These are phyloP conservation scores for Junonia oenone DNA, from an alignment of 2,888 invertebrate species.

Conservation along the genomic window DNA sequence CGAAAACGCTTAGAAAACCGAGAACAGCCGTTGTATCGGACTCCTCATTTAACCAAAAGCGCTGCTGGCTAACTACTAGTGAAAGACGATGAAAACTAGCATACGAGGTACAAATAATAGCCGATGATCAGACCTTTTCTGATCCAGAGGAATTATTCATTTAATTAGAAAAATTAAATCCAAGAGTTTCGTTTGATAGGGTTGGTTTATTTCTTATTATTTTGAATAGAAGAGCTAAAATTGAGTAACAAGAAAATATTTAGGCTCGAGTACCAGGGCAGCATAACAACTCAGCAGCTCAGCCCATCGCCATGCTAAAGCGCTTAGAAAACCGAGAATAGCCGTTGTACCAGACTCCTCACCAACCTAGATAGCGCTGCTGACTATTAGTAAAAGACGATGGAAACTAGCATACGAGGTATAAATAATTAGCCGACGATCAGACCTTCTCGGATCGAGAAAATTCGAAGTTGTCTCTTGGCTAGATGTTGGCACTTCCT, in stretches of 20 bases:
- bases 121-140: conserved; percentile 34
- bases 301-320: conserved; percentile 64
- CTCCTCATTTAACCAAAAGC: conserved; percentile 77
- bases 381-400: conserved; percentile 71
- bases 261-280: conserved; percentile 56
- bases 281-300: conserved; percentile 51
- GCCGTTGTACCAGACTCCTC: conserved; percentile 58
- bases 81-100: conserved; percentile 74
- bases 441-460: too few species aligned
- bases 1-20: conserved; percentile 74
- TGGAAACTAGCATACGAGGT: too few species aligned
- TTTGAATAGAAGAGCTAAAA: too few species aligned
- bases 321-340: conserved; percentile 68
- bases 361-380: conserved; percentile 74
- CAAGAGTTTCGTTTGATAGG: too few species aligned
- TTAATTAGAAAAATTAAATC: too few species aligned
- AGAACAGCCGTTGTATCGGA: conserved; percentile 51
- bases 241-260: too few species aligned
- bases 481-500: too few species aligned
- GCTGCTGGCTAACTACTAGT: conserved; percentile 62
- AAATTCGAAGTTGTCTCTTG: too few species aligned
- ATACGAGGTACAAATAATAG: conserved; percentile 74
- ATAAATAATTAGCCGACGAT: too few species aligned
- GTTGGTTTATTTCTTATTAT: too few species aligned
- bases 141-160: too few species aligned